phyloP scores from a whole-genome alignment of 64 coral and sea anemone species.

The Actinia tenebrosa region DNA sequence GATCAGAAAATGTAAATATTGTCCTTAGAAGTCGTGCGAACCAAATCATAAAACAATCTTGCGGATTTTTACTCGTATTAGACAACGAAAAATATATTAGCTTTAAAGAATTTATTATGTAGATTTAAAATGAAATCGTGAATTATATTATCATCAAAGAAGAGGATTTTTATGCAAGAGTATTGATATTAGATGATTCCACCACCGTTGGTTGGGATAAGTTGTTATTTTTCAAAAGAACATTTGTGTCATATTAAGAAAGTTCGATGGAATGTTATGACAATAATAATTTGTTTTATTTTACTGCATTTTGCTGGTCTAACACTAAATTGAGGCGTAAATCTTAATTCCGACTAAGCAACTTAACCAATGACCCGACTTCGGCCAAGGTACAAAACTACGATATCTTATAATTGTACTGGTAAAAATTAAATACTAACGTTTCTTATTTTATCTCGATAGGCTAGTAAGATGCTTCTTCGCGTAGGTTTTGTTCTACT shows the following conservation, averaged over 20 bases:
- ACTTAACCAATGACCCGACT: slow-evolving; percentile 3
- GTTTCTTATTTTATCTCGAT: slow-evolving; percentile 5
- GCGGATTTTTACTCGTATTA: background rate
- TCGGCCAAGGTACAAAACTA: background rate
- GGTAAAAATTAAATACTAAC: background rate
- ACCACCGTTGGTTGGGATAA: background rate
- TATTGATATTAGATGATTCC: background rate
- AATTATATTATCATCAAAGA: background rate
- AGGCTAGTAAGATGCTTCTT: slow-evolving; percentile 26
- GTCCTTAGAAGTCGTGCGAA: background rate
- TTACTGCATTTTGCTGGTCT: background rate
- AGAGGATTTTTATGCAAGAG: background rate
- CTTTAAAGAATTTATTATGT: background rate
- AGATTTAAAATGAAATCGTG: background rate
- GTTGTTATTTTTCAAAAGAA: background rate
- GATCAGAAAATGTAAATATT: slow-evolving; percentile 18
- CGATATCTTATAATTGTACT: background rate
- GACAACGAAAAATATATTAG: background rate
- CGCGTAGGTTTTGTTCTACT: slow-evolving; percentile 20
- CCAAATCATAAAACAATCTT: background rate
- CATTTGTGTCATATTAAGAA: slow-evolving; percentile 14
- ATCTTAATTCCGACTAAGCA: background rate
- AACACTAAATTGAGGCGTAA: background rate
- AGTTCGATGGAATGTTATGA: slow-evolving; percentile 22
- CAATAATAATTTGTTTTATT: slow-evolving; percentile 14